Evolutionary conservation across 2,797 vertebrate genomes (phyloP), one percentile per base, ranked within the genome.

Genomic region (Merluccius polli): DNA sequence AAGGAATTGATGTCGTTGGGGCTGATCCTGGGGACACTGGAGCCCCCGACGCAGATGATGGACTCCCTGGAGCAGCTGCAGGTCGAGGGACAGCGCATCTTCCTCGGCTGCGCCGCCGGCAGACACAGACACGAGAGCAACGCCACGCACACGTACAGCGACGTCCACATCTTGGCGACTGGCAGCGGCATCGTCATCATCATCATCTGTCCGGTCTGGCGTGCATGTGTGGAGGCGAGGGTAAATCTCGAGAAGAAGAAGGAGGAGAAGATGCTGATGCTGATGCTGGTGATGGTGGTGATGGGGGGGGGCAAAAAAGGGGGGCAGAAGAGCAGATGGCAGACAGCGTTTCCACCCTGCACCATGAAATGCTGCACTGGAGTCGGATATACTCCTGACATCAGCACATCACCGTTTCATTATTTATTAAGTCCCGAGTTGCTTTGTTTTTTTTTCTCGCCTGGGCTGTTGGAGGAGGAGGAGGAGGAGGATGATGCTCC

Each of bases 1-100:
- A 99, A 71, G 79, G 97, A 98, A 88, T 87, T 95, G 92, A 98
- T 93, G 86, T 97, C 97, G 87, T 92, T 92, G 72, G 96, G 95
- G 83, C 91, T 84, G 79, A 86, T 94, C 88, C 93, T 94, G 2
- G 95, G 95, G 59, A 97, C 92, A 71, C 91, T 87, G 71, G 95
- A 93, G 70, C 95, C 95, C 21, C 97, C 97, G 82, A 98, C 96
- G 92, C 97, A 99, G 35, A 99, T 96, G 88, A 98, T 94, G 68
- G 97, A 96, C 85, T 98, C 97, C 90, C 95, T 95, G 88, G 96
- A 96, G 87, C 97, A 98, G 93, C 95, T 98, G 94, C 97, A 98
- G 83, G 95, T 91, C 79, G 94, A 92, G 76, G 94, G 95, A 77
- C 97, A 98, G 90, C 93, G 94, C 90, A 89, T 78, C 80, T 92